Base-by-base conservation (phyloP, 2,797 vertebrate genomes). In the Chrysolophus pictus region DNA sequence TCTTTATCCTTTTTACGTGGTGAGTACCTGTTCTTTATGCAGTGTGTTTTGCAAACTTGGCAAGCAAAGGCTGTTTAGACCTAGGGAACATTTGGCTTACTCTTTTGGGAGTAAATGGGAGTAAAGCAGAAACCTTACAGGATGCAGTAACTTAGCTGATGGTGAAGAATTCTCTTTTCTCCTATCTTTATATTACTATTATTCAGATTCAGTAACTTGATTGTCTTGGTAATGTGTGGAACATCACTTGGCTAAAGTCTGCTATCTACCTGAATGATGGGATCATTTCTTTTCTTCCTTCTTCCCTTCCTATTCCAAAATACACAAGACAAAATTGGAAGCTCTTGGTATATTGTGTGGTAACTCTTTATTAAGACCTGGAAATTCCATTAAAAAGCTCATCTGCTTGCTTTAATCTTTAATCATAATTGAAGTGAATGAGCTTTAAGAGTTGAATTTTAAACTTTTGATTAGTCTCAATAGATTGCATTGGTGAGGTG, bases 401-500 rank as follows among this genome's bases (percentile, higher is more conserved):
- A 78, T 83, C 24, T 41, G 6, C 26, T 87, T 67, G 39, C 74
- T 90, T 87, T 95, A 44, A 56, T 76, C 67, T 90, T 90, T 85
- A 90, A 60, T 91, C n/a, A 4, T 87, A 77, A 58, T 26, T 65
- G 85, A 94, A 93, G 51, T 73, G 74, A 70, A 91, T 8, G n/a
- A 86, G 46, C 23, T 67, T 80, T 47, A 62, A 67, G 64, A 65
- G 31, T 85, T 91, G 84, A 33, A 46, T 60, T 84, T 79, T 44
- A 15, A 60, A 26, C 49, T 94, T 91, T 13, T 64, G 58, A 75
- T 95, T 88, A 79, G 72, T 93, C 49, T 47, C 60, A 76, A 8
- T 63, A 74, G 46, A 68, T 87, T 59, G 28, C 72, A 17, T 7
- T 6, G 35, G 79, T 72, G 42, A 49, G 24, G 33, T 78, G 51